These are phyloP conservation scores for Notiomystis cincta DNA, from an alignment of 2,113 vertebrate species.

Conservation along the genomic window DNA sequence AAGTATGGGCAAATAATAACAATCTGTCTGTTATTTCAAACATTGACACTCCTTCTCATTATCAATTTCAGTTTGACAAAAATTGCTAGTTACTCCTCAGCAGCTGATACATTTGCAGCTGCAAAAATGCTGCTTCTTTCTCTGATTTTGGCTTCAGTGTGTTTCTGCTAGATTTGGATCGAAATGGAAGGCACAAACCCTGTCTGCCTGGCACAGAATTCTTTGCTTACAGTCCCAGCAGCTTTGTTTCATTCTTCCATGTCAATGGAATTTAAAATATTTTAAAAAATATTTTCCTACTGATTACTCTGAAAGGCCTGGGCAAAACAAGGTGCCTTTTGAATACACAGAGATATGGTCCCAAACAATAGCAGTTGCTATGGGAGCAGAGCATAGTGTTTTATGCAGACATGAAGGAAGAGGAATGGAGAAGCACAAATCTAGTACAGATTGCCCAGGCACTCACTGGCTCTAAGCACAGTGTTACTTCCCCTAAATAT, in stretches of 20 bases:
- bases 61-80: neutral
- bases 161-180: neutral
- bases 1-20: neutral
- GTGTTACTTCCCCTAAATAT: neutral
- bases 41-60: neutral
- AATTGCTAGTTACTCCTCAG: neutral
- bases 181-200: neutral
- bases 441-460: neutral
- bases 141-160: neutral
- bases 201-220: neutral
- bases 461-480: neutral
- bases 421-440: neutral
- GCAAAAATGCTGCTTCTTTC: neutral
- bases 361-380: constrained; percentile 28
- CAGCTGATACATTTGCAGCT: neutral
- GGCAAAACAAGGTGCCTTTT: constrained; percentile 26
- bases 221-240: neutral
- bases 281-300: neutral
- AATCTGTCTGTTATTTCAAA: neutral
- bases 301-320: neutral
- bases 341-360: neutral
- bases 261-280: neutral
- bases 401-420: neutral
- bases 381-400: neutral
- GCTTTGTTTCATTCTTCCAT: neutral